Evolutionary conservation across 2,113 vertebrate genomes (phyloP), one percentile per base, ranked within the genome.

Genomic region (Setophaga coronata): DNA sequence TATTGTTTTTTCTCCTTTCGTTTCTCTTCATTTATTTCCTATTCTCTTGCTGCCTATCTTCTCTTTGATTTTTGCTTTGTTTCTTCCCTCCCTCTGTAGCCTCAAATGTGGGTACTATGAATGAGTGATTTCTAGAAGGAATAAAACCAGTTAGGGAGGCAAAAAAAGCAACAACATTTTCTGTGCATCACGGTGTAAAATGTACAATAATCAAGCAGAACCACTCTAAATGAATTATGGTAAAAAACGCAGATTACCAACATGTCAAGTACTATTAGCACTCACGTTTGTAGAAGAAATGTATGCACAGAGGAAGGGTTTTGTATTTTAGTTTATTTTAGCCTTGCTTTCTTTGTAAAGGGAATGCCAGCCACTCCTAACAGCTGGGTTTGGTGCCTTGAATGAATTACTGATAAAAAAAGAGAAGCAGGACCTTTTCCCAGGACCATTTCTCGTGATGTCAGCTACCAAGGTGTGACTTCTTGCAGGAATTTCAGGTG

Each of bases 231-330:
- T 98, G 97, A 98, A 98, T 98, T 97, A 97, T 47, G 87, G 86
- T 71, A 43, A 33, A 74, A 91, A 58, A 64, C 15, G 21, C 86
- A 97, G 98, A 98, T 98, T 97, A 96, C 96, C 91, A 90, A 95
- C 93, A 89, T 97, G 97, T 98, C 98, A 98, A 97, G 97, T 96
- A 82, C 89, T 89, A 97, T 98, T 98, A 98, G 96, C 38, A 10
- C 72, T 95, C 16, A 18, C 76, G 93, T 97, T 95, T 92, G 92
- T 92, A 83, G 82, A 23, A 95, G 92, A 89, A 90, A 86, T 69
- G 29, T 76, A 24, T 90, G 74, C 92, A 85, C 42, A 77, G 90
- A 93, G 60, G 78, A 93, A 95, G 83, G 42, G 90, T 95, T 97
- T 92, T 82, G 60, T 87, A 38, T 33, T 60, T 72, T 34, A 38